phyloP scores from a whole-genome alignment of 2,888 invertebrate species.

The Apamea anceps region DNA sequence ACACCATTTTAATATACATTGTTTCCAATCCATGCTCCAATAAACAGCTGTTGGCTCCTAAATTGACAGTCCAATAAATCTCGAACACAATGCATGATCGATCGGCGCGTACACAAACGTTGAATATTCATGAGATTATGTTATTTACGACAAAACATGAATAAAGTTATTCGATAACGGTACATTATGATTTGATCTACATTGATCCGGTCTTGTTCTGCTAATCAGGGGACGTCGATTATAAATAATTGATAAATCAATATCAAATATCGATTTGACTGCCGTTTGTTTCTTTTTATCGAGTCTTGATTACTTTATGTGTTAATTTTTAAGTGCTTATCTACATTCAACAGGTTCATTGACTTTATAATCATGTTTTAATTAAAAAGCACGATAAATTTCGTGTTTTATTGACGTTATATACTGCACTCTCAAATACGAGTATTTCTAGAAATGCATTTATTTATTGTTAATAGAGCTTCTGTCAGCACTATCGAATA shows the following conservation, averaged over 20 bases:
- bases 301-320: conserved; percentile 9
- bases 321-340: conserved; percentile 14
- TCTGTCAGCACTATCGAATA: background rate
- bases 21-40: conserved; percentile 18
- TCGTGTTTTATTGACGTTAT: background rate
- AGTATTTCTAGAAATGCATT: background rate
- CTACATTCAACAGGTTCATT: background rate
- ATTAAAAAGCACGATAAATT: conserved; percentile 10
- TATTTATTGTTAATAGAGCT: background rate
- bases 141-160: conserved; percentile 57
- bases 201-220: conserved; percentile 51
- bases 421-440: background rate
- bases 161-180: conserved; percentile 55
- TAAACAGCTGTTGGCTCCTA: conserved; percentile 34
- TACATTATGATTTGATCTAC: conserved; percentile 51
- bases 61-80: conserved; percentile 57
- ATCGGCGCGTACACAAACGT: conserved; percentile 32
- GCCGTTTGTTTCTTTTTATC: conserved; percentile 5
- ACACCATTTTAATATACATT: conserved; percentile 16
- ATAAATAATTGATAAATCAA: conserved; percentile 42
- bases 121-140: conserved; percentile 59
- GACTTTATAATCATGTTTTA: background rate
- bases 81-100: conserved; percentile 52
- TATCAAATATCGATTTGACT: conserved; percentile 16
- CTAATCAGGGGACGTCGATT: conserved; percentile 29